These are phyloP conservation scores for Emydura subglobosa DNA, from an alignment of 2,113 vertebrate species.

Conservation along the genomic window DNA sequence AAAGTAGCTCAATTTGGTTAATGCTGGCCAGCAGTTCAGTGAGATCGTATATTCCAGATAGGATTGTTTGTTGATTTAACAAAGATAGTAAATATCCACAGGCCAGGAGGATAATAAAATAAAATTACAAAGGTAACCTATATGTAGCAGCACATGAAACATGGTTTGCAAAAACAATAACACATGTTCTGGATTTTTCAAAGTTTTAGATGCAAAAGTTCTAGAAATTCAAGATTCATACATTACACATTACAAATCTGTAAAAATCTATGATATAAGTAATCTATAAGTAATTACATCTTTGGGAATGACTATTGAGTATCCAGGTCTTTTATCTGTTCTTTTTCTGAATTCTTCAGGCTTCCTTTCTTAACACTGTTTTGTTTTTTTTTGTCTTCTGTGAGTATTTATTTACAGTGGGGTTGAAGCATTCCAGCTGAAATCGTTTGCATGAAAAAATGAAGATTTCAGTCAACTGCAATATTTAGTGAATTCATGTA, in stretches of 20 bases:
- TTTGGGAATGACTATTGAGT: not conserved
- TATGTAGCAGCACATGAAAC: not conserved
- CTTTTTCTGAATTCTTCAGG: not conserved
- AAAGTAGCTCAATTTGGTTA: not conserved
- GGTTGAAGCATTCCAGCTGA: not conserved
- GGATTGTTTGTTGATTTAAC: not conserved
- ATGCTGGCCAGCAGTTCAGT: not conserved
- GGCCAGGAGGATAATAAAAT: not conserved
- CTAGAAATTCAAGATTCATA: not conserved
- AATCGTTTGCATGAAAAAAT: not conserved
- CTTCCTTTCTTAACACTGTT: not conserved
- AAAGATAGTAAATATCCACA: not conserved
- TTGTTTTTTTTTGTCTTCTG: not conserved
- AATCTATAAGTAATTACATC: not conserved
- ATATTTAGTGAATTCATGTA: not conserved
- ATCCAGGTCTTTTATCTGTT: not conserved
- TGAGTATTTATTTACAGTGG: fast-evolving
- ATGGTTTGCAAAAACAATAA: not conserved
- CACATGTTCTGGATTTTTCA: not conserved
- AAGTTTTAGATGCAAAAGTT: not conserved
- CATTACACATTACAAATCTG: not conserved
- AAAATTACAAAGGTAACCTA: not conserved
- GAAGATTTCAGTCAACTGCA: not conserved
- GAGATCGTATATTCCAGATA: not conserved
- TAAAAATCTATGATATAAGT: not conserved